Evolutionary conservation across 1,140 invertebrate genomes (phyloP).

Genomic region (Mycetomoellerius zeteki): DNA sequence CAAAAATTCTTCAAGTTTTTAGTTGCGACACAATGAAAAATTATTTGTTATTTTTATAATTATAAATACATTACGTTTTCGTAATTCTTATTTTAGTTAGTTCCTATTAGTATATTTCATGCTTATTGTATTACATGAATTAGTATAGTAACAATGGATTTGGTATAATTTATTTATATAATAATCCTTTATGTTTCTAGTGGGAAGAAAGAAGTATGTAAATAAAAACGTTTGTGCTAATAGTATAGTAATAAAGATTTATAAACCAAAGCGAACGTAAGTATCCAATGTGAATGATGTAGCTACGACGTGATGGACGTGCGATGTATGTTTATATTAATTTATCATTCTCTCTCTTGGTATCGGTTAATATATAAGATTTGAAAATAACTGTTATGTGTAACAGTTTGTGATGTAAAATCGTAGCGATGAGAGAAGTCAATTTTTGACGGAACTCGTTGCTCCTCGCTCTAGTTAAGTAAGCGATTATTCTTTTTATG

Average conservation of each 20-base stretch:
- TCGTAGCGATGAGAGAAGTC: neutral
- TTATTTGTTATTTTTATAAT: neutral
- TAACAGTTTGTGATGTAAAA: slow-evolving; percentile 29
- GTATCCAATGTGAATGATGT: slow-evolving; percentile 5
- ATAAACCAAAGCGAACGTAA: slow-evolving; percentile 13
- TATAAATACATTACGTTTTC: neutral
- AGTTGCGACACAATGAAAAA: neutral
- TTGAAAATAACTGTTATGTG: neutral
- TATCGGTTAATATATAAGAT: slow-evolving; percentile 3
- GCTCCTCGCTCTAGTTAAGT: neutral
- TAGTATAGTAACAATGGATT: neutral
- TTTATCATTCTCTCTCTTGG: neutral
- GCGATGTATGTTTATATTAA: slow-evolving; percentile 18
- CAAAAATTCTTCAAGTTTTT: neutral
- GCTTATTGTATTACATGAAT: neutral
- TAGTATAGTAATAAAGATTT: neutral
- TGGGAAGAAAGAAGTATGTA: neutral
- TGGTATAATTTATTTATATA: slow-evolving; percentile 16
- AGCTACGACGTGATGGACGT: neutral
- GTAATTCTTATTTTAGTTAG: neutral
- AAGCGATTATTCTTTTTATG: neutral
- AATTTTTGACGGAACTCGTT: neutral
- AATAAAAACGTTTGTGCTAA: slow-evolving; percentile 10
- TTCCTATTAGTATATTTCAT: neutral
- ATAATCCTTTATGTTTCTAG: neutral